These are phyloP conservation scores for Trissoscelio sp. DNA, from an alignment of 2,888 invertebrate species.

Conservation along the genomic window DNA sequence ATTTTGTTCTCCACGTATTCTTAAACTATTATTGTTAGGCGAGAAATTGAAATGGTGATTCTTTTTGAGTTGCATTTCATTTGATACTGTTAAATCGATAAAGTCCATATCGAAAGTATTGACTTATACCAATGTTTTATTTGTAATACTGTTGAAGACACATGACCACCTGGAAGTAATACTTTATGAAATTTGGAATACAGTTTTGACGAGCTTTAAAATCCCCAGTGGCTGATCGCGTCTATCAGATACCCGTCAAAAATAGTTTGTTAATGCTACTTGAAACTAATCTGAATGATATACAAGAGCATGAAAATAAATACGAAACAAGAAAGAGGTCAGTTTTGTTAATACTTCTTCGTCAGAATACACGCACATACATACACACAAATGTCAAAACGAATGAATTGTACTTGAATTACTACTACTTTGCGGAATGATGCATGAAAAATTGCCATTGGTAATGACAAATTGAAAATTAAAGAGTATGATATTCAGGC, in stretches of 20 bases:
- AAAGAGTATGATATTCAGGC: neutral
- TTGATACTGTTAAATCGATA: too few species aligned
- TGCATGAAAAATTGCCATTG: constrained; percentile 37
- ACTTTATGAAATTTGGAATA: constrained; percentile 5
- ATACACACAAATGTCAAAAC: constrained; percentile 53
- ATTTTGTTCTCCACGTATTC: too few species aligned
- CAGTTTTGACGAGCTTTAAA: constrained; percentile 11
- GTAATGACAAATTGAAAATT: constrained; percentile 28
- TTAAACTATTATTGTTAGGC: too few species aligned
- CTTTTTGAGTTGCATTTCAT: too few species aligned
- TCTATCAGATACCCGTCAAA: constrained; percentile 79
- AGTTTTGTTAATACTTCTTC: constrained; percentile 55
- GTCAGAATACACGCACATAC: constrained; percentile 48
- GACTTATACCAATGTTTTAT: too few species aligned
- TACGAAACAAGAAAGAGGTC: constrained; percentile 45
- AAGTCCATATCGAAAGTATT: too few species aligned
- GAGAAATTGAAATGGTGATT: too few species aligned
- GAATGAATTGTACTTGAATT: constrained; percentile 37
- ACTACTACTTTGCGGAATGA: constrained; percentile 41
- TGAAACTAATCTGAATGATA: constrained; percentile 46
- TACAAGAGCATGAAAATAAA: constrained; percentile 42
- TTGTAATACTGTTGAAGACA: too few species aligned
- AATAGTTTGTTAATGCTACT: constrained; percentile 60
- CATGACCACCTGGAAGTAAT: neutral
- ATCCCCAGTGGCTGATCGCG: neutral